Percentiles rank a stretch among this genome's conserved stretches.
These are phyloP conservation scores for Varroa destructor DNA, from an alignment of 1,140 invertebrate genomes.

Conservation along the genomic window DNA sequence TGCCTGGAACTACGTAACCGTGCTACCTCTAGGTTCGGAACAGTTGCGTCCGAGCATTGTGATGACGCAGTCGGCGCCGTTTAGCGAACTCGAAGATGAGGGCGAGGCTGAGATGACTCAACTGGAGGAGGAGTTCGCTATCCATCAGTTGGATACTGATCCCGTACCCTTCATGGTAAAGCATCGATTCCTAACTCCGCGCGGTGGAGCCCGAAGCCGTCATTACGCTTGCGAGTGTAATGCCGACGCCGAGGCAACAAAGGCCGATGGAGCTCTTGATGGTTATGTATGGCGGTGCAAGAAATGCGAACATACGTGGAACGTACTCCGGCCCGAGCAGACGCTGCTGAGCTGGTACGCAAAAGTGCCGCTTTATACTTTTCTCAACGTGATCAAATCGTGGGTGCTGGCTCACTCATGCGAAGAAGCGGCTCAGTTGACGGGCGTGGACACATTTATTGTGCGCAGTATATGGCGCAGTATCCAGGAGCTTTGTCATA, in stretches of 20 bases:
- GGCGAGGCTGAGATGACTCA: constrained; percentile 11
- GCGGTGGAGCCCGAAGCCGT: neutral
- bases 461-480: constrained; percentile 24
- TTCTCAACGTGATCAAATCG: constrained; percentile 27
- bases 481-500: constrained; percentile 21
- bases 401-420: constrained; percentile 26
- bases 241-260: neutral
- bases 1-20: constrained; percentile 10
- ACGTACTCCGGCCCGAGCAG: constrained; percentile 12
- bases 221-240: constrained; percentile 14
- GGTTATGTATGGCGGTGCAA: constrained; percentile 8
- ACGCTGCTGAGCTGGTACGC: constrained; percentile 22
- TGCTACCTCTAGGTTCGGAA: constrained; percentile 9
- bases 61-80: constrained; percentile 25
- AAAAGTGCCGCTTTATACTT: constrained; percentile 1
- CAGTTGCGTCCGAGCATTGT: constrained; percentile 17
- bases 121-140: constrained; percentile 26
- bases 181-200: neutral
- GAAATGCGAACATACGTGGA: constrained; percentile 14
- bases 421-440: constrained; percentile 6
- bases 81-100: constrained; percentile 8
- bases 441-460: constrained; percentile 18
- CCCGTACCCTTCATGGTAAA: constrained; percentile 19
- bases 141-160: constrained; percentile 17
- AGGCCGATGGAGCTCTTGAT: neutral